Evolutionary conservation across 2,797 vertebrate genomes (phyloP).

Genomic region (Astyanax mexicanus): DNA sequence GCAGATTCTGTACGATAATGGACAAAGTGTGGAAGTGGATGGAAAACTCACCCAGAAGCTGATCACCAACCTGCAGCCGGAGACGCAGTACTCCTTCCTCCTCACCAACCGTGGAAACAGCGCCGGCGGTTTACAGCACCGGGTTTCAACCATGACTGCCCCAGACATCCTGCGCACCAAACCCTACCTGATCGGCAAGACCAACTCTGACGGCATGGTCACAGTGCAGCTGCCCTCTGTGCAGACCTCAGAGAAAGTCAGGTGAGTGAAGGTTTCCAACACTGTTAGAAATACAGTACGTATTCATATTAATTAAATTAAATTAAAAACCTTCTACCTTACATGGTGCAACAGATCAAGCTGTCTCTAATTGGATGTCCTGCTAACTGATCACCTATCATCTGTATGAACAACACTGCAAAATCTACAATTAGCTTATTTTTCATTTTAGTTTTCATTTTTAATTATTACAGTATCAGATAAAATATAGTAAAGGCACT

Average conservation of each 20-base stretch:
- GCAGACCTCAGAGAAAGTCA: constrained; percentile 90
- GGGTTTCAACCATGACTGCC: constrained; percentile 94
- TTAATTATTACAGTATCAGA: too few species aligned
- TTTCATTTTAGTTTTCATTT: too few species aligned
- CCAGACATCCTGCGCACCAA: constrained; percentile 94
- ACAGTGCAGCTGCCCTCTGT: constrained; percentile 93
- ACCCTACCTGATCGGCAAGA: constrained; percentile 92
- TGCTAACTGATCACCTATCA: too few species aligned
- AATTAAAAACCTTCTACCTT: too few species aligned
- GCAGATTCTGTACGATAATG: constrained; percentile 98
- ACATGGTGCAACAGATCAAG: too few species aligned
- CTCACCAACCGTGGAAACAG: constrained; percentile 98
- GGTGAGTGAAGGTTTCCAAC: constrained; percentile 81
- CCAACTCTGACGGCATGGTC: constrained; percentile 94
- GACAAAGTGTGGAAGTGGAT: constrained; percentile 97
- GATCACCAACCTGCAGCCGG: constrained; percentile 94
- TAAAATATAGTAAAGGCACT: too few species aligned
- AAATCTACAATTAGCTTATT: too few species aligned
- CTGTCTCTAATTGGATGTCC: too few species aligned
- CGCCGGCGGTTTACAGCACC: constrained; percentile 95
- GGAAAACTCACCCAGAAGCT: constrained; percentile 95
- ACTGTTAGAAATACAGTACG: too few species aligned
- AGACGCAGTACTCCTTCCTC: constrained; percentile 97
- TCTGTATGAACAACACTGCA: too few species aligned
- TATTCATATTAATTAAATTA: too few species aligned